Percentiles rank a stretch among this genome's conserved stretches.
Evolutionary conservation across 2,797 vertebrate genomes (phyloP).

Genomic region (Amblyraja radiata): DNA sequence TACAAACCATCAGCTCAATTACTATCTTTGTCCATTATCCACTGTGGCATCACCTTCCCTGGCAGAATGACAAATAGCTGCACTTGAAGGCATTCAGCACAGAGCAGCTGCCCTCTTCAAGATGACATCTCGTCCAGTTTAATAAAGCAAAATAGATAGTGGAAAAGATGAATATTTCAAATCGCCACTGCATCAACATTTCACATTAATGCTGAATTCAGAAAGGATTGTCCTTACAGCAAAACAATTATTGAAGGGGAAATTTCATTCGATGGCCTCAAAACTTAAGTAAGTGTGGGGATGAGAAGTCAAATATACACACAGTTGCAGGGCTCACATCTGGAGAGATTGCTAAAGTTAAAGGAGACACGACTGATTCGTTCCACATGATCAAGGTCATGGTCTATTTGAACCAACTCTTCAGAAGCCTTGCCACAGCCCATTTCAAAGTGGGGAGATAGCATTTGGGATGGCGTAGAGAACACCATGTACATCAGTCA

Average conservation of each 20-base stretch:
- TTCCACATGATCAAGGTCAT: not conserved
- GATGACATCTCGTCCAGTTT: not conserved
- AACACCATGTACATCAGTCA: no score
- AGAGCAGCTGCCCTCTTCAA: not conserved
- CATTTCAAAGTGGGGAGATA: no score
- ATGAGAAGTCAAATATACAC: not conserved
- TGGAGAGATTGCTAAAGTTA: not conserved
- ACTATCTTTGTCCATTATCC: not conserved
- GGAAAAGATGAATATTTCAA: not conserved
- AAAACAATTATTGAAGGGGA: not conserved
- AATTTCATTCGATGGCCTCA: not conserved
- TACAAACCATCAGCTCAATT: constrained; percentile 19
- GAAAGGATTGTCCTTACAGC: not conserved
- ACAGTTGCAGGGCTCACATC: not conserved
- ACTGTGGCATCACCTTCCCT: not conserved
- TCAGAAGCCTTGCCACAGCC: no score
- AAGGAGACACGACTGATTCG: not conserved
- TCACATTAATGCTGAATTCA: not conserved
- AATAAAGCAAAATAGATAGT: not conserved
- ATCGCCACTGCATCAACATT: not conserved
- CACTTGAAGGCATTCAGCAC: not conserved
- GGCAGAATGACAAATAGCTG: not conserved
- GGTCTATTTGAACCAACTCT: no score
- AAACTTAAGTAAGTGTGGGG: not conserved
- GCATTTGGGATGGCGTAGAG: no score